Base-by-base conservation (phyloP, 2,888 invertebrate genomes). In the Proisotoma minuta region DNA sequence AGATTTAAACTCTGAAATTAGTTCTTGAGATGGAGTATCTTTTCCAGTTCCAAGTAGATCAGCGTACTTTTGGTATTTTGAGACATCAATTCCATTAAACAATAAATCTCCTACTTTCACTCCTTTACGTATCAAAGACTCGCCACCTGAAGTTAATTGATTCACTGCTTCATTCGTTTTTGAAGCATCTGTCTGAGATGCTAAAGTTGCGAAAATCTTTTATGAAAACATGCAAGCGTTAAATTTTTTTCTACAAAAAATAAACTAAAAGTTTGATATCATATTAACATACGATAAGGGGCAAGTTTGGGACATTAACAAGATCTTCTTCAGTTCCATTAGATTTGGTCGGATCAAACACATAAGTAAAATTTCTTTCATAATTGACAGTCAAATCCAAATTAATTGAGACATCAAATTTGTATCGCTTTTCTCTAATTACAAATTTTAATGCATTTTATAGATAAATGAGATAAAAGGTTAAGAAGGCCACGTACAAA, bases 351-450 rank as follows among this genome's bases (percentile, higher is more conserved):
- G 61, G 63, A 26, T 69, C 69, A 59, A 67, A 67, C 2, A 58
- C 65, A 59, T 69, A 69, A 4, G 67, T 58, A 48, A 61, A 69
- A 40, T 67, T 65, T 51, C 69, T 51, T 26, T 65, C 58, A 39
- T 50, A 69, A 52, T 69, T 69, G 2, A 69, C 69, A 26, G 34
- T 63, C 40, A 67, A 39, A 39, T 69, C 69, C 27, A 69, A 47
- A 27, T 69, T 67, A 8, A 69, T 53, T 0, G 67, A 65, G 2
- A 65, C 69, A 47, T 67, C 62, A 54, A 65, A 69, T 50, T 69
- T 68, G 52, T 34, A 62, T 0, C 69, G 62, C 18, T 62, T 52
- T 43, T 69, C 69, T 3, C 68, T 67, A 43, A 53, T 18, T 34
- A 18, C 10, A 15, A 47, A 54, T 34, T 34, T 5, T 15, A 54